Evolutionary conservation across 2,888 invertebrate species (phyloP).

Genomic region (Synergus itoensis): DNA sequence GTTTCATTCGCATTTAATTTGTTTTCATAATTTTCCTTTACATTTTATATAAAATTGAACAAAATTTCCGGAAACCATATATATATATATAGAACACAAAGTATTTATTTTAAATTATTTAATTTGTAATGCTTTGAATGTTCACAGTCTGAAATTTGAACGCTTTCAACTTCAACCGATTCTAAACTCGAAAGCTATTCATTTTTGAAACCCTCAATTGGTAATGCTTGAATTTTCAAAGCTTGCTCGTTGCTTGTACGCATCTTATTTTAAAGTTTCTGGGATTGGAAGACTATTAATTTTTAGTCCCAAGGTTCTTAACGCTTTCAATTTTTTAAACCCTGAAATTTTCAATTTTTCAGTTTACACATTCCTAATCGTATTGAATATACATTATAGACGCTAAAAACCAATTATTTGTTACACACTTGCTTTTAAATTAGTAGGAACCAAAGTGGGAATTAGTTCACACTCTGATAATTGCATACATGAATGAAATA

Average conservation of each 20-base stretch:
- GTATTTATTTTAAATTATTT: background rate
- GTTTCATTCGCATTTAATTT: too few relatives aligned
- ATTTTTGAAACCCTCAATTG: background rate
- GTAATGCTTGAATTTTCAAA: background rate
- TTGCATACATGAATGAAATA: conserved; percentile 26
- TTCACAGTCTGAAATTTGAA: background rate
- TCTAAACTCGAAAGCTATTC: background rate
- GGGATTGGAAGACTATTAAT: too few relatives aligned
- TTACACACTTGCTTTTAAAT: background rate
- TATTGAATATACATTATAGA: background rate
- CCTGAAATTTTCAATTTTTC: too few relatives aligned
- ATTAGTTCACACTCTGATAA: conserved; percentile 41
- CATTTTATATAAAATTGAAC: background rate
- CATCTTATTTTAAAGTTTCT: too few relatives aligned
- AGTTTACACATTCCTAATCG: too few relatives aligned
- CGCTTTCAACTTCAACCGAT: background rate
- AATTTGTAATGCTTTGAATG: background rate
- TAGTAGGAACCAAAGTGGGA: background rate
- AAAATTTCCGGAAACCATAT: background rate
- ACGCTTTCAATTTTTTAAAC: too few relatives aligned
- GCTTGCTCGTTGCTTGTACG: too few relatives aligned
- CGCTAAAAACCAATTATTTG: too few relatives aligned
- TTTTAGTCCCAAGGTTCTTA: too few relatives aligned
- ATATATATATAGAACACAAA: background rate
- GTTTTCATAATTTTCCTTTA: too few relatives aligned